Percentiles rank a stretch among this genome's conserved stretches.
Evolutionary conservation across 2,888 invertebrate genomes (phyloP).

Genomic region (Pheosia tremula): DNA sequence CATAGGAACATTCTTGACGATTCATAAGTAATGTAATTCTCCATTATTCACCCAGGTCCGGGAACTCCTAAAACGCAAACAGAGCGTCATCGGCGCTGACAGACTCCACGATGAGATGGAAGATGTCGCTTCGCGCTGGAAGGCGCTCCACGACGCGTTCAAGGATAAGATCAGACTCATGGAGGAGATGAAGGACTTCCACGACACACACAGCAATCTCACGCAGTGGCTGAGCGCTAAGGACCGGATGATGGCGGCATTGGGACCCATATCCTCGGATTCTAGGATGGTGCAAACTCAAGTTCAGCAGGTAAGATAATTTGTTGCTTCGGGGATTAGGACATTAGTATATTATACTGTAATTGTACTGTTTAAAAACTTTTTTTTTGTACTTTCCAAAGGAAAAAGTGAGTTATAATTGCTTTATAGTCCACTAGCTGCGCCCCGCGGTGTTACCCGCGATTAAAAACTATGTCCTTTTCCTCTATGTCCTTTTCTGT

Average conservation of each 20-base stretch:
- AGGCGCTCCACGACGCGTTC: slow-evolving; percentile 92
- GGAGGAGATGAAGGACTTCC: slow-evolving; percentile 96
- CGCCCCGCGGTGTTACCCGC: too few relatives aligned
- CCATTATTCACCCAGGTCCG: slow-evolving; percentile 88
- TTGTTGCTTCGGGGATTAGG: too few relatives aligned
- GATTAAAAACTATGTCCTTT: too few relatives aligned
- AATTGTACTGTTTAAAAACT: too few relatives aligned
- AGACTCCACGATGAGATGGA: slow-evolving; percentile 93
- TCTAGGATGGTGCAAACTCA: slow-evolving; percentile 98
- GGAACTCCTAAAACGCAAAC: slow-evolving; percentile 93
- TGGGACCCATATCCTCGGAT: slow-evolving; percentile 98
- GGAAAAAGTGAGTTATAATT: too few relatives aligned
- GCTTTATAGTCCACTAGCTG: too few relatives aligned
- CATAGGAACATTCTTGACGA: too few relatives aligned
- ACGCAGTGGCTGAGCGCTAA: slow-evolving; percentile 95
- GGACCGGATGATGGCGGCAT: slow-evolving; percentile 97
- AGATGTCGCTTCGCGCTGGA: slow-evolving; percentile 93
- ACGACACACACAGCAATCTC: slow-evolving; percentile 93
- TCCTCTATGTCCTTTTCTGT: too few relatives aligned
- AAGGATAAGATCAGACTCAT: slow-evolving; percentile 89
- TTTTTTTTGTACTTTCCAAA: too few relatives aligned
- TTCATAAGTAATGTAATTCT: too few relatives aligned
- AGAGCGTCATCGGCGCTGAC: slow-evolving; percentile 93
- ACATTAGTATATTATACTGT: too few relatives aligned
- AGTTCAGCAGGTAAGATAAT: slow-evolving; percentile 89